Conservation (phyloP, 2,113 vertebrate species). For the Ptilorrhoa leucosticta region DNA sequence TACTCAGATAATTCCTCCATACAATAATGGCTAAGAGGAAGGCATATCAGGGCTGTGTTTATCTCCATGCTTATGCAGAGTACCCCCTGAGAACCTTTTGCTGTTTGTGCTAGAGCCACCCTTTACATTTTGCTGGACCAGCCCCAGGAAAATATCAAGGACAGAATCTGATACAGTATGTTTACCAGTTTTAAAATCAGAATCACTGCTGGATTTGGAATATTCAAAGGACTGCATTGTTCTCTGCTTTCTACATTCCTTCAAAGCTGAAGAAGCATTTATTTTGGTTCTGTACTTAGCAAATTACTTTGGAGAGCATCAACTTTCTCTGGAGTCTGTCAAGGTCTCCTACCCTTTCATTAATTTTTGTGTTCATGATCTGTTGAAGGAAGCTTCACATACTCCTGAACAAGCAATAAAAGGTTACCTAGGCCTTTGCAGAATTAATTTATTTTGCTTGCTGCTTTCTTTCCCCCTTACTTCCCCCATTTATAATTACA, state of each 20-base stretch:
- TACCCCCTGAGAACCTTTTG: neutral
- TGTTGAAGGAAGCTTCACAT: neutral
- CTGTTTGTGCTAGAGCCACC: neutral
- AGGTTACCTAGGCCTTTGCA: neutral
- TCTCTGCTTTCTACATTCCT: neutral
- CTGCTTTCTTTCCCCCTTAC: neutral
- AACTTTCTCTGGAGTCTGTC: neutral
- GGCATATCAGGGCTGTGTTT: neutral
- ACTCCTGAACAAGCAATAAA: neutral
- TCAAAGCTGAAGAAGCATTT: neutral
- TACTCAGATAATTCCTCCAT: neutral
- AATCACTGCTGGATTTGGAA: neutral
- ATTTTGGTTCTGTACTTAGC: neutral
- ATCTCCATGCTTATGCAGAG: neutral
- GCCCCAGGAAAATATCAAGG: neutral
- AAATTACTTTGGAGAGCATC: neutral
- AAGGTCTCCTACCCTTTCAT: neutral
- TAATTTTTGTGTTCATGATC: neutral
- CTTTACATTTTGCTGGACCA: neutral
- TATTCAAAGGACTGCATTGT: neutral
- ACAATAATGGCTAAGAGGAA: neutral
- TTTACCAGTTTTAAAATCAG: neutral
- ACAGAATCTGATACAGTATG: neutral
- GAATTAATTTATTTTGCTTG: slow-evolving; percentile 36
- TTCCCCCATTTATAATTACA: slow-evolving; percentile 25